Base-by-base conservation (phyloP, 1,140 invertebrate species). In the Drosophila serrata region DNA sequence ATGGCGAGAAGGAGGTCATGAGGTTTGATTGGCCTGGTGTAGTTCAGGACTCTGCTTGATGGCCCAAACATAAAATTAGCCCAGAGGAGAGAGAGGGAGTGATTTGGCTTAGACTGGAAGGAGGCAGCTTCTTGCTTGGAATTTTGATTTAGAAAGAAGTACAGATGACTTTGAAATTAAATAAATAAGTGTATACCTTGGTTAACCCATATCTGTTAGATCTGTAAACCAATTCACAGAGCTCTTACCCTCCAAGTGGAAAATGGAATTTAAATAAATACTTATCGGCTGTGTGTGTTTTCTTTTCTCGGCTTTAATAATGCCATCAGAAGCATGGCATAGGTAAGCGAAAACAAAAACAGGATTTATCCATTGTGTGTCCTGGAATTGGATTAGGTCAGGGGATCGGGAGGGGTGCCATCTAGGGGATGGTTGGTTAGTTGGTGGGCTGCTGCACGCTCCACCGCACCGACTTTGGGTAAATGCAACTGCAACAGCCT, bases 341-440 rank as follows among this genome's bases (percentile, higher is more conserved):
- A 37, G 58, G 39, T 39, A 31, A 40, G 62, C 33, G 59, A 81
- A 81, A 84, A 88, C 80, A 90, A 88, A 88, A 90, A 75, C 64
- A 81, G 81, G 85, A 90, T 84, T 88, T 90, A 72, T 84, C 78
- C 74, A 70, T 88, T 90, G 85, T 90, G 85, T 88, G 59, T 55
- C 45, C 19, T 59, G 45, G 67, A 84, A 90, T 88, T 88, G 85
- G 85, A 88, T 88, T 88, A 84, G 85, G 68, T 81, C 72, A 79
- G 80, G 80, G 48, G 85, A 61, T 81, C 76, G 65, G 80, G 27
- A 49, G 46, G 27, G 46, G 46, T 29, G 46, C 27, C 48, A 58
- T 33, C 76, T 3, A 45, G 51, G 75, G 82, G 82, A n/a, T 15
- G 31, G 31, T 53, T 86, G 79, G 53, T 53, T 86, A 76, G 53